Evolutionary conservation across 92 coral and sea anemone genomes (phyloP).

Genomic region (Micromussa lordhowensis): DNA sequence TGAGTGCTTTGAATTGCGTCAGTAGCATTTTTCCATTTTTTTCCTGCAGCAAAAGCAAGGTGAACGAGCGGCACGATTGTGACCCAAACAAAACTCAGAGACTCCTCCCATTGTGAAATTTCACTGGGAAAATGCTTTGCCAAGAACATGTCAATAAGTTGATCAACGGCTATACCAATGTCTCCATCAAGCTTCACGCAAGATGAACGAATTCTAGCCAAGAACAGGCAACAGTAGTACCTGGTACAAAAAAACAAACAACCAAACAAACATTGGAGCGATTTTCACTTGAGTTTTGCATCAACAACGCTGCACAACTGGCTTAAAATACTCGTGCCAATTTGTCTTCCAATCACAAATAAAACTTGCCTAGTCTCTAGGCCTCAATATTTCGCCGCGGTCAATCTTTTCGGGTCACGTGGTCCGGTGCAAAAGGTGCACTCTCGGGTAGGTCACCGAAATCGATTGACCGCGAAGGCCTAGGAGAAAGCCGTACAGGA

Average conservation of each 20-base stretch:
- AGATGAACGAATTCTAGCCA: conserved; percentile 75
- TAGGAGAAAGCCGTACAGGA: too few relatives aligned
- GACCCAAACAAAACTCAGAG: conserved; percentile 82
- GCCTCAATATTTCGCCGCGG: too few relatives aligned
- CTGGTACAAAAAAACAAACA: conserved; percentile 3
- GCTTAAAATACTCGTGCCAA: too few relatives aligned
- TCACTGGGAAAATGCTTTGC: conserved; percentile 47
- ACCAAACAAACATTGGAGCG: not conserved
- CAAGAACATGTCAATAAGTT: conserved; percentile 70
- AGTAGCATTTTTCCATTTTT: not conserved
- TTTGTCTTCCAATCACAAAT: too few relatives aligned
- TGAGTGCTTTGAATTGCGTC: not conserved
- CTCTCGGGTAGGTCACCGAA: too few relatives aligned
- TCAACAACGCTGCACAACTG: too few relatives aligned
- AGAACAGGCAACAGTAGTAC: conserved; percentile 71
- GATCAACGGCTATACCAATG: conserved; percentile 42
- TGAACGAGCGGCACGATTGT: conserved; percentile 85
- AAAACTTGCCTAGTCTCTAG: too few relatives aligned
- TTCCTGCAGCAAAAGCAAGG: conserved; percentile 81
- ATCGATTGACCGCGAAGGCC: too few relatives aligned
- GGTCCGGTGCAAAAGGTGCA: too few relatives aligned
- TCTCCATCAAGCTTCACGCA: conserved; percentile 42
- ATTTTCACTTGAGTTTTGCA: too few relatives aligned
- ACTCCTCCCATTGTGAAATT: conserved; percentile 71
- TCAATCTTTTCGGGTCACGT: too few relatives aligned